A percentile compares a stretch with the other conserved stretches of the same genome.
Evolutionary conservation across 2,888 invertebrate genomes (phyloP).

Genomic region (Crematogaster levior): DNA sequence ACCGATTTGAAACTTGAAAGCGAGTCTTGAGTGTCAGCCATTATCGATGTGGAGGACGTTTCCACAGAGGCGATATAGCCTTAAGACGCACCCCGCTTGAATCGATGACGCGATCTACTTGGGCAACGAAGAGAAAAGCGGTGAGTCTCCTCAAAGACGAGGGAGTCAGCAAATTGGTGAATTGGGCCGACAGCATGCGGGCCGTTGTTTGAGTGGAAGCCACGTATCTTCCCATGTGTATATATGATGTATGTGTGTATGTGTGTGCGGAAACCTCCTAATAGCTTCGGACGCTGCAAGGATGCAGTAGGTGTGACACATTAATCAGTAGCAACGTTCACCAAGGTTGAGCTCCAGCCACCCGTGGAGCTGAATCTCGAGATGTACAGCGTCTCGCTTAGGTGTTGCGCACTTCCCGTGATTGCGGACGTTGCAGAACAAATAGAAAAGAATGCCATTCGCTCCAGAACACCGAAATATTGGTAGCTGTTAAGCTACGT

Average conservation of each 20-base stretch:
- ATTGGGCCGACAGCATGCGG: constrained; percentile 35
- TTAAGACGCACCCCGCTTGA: constrained; percentile 27
- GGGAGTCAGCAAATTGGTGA: constrained; percentile 51
- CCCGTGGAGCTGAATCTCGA: constrained; percentile 45
- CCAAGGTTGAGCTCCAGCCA: constrained; percentile 62
- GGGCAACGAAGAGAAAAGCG: constrained; percentile 35
- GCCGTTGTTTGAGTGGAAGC: constrained; percentile 22
- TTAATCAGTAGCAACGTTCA: constrained; percentile 77
- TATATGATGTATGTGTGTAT: background rate
- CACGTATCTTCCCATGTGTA: background rate
- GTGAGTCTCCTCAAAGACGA: constrained; percentile 29
- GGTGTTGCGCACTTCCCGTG: constrained; percentile 2
- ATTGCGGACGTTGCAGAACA: constrained; percentile 11
- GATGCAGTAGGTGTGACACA: constrained; percentile 75
- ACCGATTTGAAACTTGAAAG: constrained; percentile 40
- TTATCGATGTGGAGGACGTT: constrained; percentile 31
- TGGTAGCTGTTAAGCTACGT: background rate
- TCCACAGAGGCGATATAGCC: background rate
- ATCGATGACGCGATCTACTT: constrained; percentile 50
- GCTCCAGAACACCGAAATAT: background rate
- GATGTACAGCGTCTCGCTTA: constrained; percentile 39
- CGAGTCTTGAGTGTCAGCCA: constrained; percentile 31
- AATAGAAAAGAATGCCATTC: constrained; percentile 11
- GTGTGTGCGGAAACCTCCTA: constrained; percentile 20
- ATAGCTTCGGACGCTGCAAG: constrained; percentile 57